Percentiles rank a stretch among this genome's conserved stretches.
phyloP scores from a whole-genome alignment of 1,140 invertebrate species.

The Hyles euphorbiae region DNA sequence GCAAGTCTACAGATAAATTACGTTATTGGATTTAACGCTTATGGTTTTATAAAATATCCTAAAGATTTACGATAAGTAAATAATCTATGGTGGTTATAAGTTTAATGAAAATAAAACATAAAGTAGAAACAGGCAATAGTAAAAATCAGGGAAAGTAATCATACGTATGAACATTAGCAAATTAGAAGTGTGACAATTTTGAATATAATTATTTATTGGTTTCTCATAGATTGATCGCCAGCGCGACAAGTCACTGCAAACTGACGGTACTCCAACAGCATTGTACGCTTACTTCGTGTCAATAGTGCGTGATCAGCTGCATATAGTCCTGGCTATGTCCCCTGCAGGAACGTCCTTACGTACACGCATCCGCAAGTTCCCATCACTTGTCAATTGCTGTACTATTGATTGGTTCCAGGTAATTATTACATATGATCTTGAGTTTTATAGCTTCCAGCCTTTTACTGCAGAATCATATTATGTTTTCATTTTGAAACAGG shows the following conservation, averaged over 20 bases:
- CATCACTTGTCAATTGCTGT: slow-evolving; percentile 96
- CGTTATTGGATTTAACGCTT: background rate
- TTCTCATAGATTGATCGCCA: slow-evolving; percentile 86
- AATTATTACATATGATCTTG: slow-evolving; percentile 20
- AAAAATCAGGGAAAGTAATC: no score
- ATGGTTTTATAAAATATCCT: no score
- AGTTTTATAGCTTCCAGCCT: no score
- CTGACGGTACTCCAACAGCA: slow-evolving; percentile 92
- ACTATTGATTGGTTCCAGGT: slow-evolving; percentile 99
- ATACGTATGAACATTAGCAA: no score
- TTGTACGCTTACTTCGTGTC: slow-evolving; percentile 95
- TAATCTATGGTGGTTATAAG: no score
- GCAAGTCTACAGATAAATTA: background rate
- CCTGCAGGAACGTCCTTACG: slow-evolving; percentile 92
- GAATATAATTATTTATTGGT: background rate
- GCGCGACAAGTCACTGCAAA: slow-evolving; percentile 92
- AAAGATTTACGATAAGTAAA: no score
- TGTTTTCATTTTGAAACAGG: no score
- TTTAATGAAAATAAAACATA: no score
- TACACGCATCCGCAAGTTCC: slow-evolving; percentile 93
- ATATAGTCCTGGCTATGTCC: slow-evolving; percentile 94
- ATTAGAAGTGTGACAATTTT: no score
- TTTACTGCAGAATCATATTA: no score
- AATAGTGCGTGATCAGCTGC: slow-evolving; percentile 93
- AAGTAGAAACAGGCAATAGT: no score